A percentile compares a stretch with the other conserved stretches of the same genome.
Evolutionary conservation across 2,888 invertebrate genomes (phyloP).

Genomic region (Buathra laborator): DNA sequence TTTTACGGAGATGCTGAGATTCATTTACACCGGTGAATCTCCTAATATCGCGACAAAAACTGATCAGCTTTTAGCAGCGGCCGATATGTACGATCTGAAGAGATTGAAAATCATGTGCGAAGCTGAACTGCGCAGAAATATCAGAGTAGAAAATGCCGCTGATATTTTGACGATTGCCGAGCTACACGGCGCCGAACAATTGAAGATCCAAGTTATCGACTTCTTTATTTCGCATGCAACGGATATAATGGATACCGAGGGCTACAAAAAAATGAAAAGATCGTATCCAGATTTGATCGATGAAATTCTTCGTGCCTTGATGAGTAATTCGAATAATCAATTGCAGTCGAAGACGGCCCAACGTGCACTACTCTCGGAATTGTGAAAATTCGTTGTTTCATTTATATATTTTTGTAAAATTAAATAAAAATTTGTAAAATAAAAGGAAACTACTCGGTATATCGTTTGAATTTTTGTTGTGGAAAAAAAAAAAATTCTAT

Average conservation of each 20-base stretch:
- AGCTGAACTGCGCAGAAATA: constrained; percentile 96
- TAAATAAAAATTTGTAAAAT: too few species aligned
- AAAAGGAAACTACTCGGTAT: too few species aligned
- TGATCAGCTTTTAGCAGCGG: constrained; percentile 98
- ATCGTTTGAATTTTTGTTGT: too few species aligned
- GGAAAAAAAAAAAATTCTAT: too few species aligned
- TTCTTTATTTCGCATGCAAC: constrained; percentile 99
- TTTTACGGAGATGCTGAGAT: constrained; percentile 97
- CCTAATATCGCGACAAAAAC: constrained; percentile 99
- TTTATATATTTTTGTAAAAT: too few species aligned
- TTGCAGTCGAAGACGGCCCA: too few species aligned
- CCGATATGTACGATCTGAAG: constrained; percentile 99
- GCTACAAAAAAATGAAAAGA: constrained; percentile 99
- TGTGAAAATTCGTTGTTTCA: too few species aligned
- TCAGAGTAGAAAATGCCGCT: constrained; percentile 98
- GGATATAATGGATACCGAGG: constrained; percentile 99
- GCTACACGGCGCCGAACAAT: constrained; percentile 98
- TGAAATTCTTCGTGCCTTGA: constrained; percentile 86
- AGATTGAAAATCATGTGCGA: constrained; percentile 99
- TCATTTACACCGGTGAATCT: constrained; percentile 99
- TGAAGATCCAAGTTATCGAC: constrained; percentile 99
- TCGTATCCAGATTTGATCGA: constrained; percentile 99
- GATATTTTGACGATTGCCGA: constrained; percentile 98
- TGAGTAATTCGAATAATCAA: too few species aligned
- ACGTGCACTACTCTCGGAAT: too few species aligned